phyloP scores from a whole-genome alignment of 2,888 invertebrate genomes.

The Sturmia bella region DNA sequence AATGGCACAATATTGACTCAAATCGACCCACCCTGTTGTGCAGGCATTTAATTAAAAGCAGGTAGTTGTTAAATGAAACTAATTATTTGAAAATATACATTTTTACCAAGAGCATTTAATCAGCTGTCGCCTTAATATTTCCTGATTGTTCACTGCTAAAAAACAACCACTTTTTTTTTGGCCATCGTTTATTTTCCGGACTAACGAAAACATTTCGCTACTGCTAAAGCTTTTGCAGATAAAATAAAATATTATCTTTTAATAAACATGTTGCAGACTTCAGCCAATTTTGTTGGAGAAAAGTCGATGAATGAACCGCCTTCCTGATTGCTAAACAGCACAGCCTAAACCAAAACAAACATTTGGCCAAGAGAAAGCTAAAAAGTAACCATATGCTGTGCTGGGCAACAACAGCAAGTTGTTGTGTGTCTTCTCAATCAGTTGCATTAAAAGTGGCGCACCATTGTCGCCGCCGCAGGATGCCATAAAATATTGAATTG shows the following conservation, averaged over 20 bases:
- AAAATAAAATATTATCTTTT: slow-evolving; percentile 1
- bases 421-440: slow-evolving; percentile 50
- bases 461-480: slow-evolving; percentile 70
- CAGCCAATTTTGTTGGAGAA: slow-evolving; percentile 6
- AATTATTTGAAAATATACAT: too few species aligned
- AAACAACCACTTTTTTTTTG: too few species aligned
- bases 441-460: slow-evolving; percentile 65
- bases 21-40: too few species aligned
- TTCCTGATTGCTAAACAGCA: slow-evolving; percentile 19
- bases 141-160: too few species aligned
- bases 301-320: slow-evolving; percentile 13
- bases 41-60: too few species aligned
- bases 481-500: slow-evolving; percentile 67
- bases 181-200: too few species aligned
- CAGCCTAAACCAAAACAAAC: slow-evolving; percentile 9
- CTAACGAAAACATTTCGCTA: neutral
- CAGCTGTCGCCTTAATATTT: too few species aligned
- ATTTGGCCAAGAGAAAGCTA: slow-evolving; percentile 1
- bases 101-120: too few species aligned
- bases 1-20: too few species aligned
- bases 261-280: slow-evolving; percentile 10
- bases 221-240: neutral
- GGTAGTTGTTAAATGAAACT: too few species aligned
- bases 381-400: neutral
- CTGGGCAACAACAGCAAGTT: neutral